phyloP scores from a whole-genome alignment of 2,888 invertebrate species.

The Hyposoter dolosus region DNA sequence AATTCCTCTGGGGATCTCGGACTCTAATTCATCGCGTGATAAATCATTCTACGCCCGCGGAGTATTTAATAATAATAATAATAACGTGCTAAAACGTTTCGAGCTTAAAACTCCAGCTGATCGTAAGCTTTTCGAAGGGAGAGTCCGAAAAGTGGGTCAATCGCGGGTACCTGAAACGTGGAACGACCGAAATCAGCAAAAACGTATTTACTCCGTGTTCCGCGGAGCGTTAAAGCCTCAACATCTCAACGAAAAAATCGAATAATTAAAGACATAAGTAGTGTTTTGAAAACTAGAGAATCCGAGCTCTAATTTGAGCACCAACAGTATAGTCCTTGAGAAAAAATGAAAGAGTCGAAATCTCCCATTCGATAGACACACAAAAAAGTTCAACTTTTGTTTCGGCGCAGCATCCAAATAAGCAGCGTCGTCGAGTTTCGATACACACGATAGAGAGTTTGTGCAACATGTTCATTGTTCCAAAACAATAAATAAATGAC shows the following conservation, averaged over 20 bases:
- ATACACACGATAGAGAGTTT: no score
- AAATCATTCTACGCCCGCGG: conserved; percentile 23
- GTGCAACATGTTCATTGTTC: no score
- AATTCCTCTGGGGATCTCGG: conserved; percentile 26
- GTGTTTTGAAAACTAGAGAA: background rate
- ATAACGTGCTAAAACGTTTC: background rate
- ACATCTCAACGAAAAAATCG: background rate
- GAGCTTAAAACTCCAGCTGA: background rate
- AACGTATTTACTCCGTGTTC: background rate
- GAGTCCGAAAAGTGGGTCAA: background rate
- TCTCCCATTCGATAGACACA: background rate
- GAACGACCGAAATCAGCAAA: background rate
- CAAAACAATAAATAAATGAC: background rate
- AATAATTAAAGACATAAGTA: background rate
- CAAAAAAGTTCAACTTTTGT: no score
- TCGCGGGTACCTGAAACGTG: background rate
- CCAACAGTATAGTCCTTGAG: no score
- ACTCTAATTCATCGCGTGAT: conserved; percentile 42
- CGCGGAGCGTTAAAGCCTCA: background rate
- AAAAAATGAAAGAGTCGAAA: background rate
- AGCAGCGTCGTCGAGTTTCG: no score
- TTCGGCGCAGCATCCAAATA: no score
- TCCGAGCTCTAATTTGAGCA: background rate
- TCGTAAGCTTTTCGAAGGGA: background rate
- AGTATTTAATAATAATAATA: background rate